A percentile compares a stretch with the other conserved stretches of the same genome.
Conservation (phyloP, 1,140 invertebrate species). For the Ganaspis sp. region DNA sequence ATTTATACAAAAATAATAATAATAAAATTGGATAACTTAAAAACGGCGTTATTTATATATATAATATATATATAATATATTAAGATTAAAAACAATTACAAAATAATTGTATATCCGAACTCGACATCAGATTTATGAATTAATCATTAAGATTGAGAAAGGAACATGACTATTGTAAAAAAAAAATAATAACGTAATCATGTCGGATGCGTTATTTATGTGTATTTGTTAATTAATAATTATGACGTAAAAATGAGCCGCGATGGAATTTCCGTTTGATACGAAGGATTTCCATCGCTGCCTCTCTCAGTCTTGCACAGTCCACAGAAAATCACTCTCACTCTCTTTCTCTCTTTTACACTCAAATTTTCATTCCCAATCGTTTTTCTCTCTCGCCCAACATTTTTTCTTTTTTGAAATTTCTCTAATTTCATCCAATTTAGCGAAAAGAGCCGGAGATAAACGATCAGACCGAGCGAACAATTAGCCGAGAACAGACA, state of each 20-base stretch:
- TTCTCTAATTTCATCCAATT: neutral
- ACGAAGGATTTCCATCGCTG: constrained; percentile 59
- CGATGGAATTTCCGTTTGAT: constrained; percentile 63
- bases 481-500: constrained; percentile 42
- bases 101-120: constrained; percentile 62
- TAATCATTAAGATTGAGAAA: constrained; percentile 53
- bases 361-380: constrained; percentile 36
- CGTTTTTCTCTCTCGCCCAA: neutral
- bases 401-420: neutral
- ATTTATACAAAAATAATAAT: constrained; percentile 76
- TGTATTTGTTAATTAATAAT: constrained; percentile 66
- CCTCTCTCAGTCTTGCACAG: constrained; percentile 70
- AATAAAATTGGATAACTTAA: constrained; percentile 65
- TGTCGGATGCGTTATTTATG: constrained; percentile 62
- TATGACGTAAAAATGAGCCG: constrained; percentile 69
- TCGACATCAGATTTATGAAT: constrained; percentile 39
- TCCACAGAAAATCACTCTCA: constrained; percentile 56
- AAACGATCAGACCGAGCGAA: constrained; percentile 10
- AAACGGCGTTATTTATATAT: constrained; percentile 63
- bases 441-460: neutral
- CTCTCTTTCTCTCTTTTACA: constrained; percentile 38
- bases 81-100: constrained; percentile 72
- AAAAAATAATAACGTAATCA: constrained; percentile 62
- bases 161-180: constrained; percentile 70
- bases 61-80: constrained; percentile 63